These are phyloP conservation scores for Aphelocoma californica DNA, from an alignment of 2,797 vertebrate species.

Conservation along the genomic window DNA sequence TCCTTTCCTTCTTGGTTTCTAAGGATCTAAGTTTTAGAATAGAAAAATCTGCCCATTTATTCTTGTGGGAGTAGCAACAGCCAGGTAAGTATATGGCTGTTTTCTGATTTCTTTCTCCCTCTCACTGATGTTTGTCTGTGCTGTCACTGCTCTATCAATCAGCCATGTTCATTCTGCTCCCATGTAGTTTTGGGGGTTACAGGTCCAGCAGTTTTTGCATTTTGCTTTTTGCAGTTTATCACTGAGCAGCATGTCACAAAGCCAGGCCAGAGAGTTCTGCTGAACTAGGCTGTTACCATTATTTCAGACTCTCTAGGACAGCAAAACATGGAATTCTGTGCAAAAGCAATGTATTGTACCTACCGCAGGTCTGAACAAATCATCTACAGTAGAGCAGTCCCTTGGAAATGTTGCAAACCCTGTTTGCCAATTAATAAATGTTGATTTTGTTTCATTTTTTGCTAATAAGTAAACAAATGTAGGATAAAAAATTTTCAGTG, in stretches of 20 bases:
- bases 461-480: not conserved
- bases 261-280: constrained; percentile 5
- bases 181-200: constrained; percentile 43
- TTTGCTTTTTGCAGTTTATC: constrained; percentile 48
- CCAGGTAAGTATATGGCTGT: constrained; percentile 54
- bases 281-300: not conserved
- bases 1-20: not conserved
- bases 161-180: constrained; percentile 57
- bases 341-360: not conserved
- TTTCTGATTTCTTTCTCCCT: constrained; percentile 52
- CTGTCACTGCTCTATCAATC: constrained; percentile 66
- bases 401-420: not conserved
- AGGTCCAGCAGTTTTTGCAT: constrained; percentile 54
- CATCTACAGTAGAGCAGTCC: not conserved
- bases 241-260: constrained; percentile 34
- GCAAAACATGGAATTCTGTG: not conserved
- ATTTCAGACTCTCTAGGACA: not conserved
- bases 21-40: not conserved
- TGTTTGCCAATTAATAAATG: not conserved
- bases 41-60: not conserved
- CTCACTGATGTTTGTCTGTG: constrained; percentile 64
- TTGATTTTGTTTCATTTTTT: not conserved
- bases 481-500: not conserved
- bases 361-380: not conserved
- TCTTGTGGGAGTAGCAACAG: constrained; percentile 37